A percentile compares a stretch with the other conserved stretches of the same genome.
Conservation (phyloP, 2,113 vertebrate genomes). For the Mellivora capensis region DNA sequence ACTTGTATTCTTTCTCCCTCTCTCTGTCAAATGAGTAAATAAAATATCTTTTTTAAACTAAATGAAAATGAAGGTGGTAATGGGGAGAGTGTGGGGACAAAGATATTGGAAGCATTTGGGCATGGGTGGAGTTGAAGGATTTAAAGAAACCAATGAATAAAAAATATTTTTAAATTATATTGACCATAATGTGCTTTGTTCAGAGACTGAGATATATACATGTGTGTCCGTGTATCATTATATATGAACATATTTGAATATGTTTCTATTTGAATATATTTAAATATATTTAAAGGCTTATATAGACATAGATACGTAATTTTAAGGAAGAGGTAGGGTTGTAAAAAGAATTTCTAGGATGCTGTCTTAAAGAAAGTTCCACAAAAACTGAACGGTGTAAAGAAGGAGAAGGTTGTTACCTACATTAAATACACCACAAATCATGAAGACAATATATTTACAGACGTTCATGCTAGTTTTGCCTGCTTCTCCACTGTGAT, state of each 20-base stretch:
- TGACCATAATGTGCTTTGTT: not conserved
- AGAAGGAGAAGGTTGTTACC: not conserved
- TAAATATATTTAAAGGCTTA: not conserved
- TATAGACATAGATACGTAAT: not conserved
- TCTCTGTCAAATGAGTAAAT: too few relatives aligned
- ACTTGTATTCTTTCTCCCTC: too few relatives aligned
- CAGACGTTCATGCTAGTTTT: not conserved
- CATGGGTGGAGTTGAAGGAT: not conserved
- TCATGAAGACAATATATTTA: not conserved
- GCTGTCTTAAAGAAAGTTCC: not conserved
- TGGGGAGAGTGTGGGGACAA: not conserved
- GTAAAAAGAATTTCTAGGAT: not conserved
- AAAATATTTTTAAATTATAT: not conserved
- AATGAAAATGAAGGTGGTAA: not conserved
- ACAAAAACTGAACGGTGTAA: not conserved
- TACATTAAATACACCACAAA: not conserved
- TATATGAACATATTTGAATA: not conserved
- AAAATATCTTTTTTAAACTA: not conserved
- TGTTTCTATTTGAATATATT: not conserved
- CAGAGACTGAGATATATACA: not conserved
- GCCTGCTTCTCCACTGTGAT: not conserved
- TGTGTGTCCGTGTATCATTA: not conserved
- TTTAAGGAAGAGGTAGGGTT: not conserved
- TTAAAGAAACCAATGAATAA: constrained; percentile 18
- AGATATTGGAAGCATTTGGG: not conserved